Conservation (phyloP, 2,113 vertebrate species). For the Recurvirostra avosetta region DNA sequence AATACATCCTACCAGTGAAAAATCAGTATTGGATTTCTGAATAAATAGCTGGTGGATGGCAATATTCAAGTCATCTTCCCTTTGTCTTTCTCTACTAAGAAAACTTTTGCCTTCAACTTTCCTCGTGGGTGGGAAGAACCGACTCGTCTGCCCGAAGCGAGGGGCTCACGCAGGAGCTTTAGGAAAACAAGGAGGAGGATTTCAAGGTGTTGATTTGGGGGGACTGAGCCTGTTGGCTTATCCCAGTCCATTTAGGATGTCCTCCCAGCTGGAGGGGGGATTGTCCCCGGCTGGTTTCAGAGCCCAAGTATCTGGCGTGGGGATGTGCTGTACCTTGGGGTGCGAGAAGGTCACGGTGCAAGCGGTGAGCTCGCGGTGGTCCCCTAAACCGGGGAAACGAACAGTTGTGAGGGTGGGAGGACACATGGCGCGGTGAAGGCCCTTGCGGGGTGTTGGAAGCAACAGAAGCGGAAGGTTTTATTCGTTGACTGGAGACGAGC, state of each 20-base stretch:
- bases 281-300: not conserved
- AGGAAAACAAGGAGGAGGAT: not conserved
- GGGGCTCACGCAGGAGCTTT: not conserved
- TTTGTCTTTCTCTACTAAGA: not conserved
- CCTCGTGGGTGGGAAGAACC: not conserved
- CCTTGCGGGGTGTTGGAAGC: not conserved
- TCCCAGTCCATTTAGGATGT: not conserved
- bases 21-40: not conserved
- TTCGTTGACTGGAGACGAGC: not conserved
- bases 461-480: not conserved
- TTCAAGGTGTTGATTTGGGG: not conserved
- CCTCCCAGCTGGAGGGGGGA: not conserved
- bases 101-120: not conserved
- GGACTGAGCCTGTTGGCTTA: not conserved
- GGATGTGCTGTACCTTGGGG: not conserved
- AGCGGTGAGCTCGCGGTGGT: not conserved
- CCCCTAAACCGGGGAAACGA: not conserved
- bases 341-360: not conserved
- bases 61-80: not conserved
- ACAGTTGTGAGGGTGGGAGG: not conserved
- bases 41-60: not conserved
- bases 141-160: accelerated
- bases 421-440: not conserved
- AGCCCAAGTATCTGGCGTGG: not conserved
- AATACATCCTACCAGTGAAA: not conserved